Base-by-base conservation (phyloP, 2,113 vertebrate species). In the Aegotheles bennettii region DNA sequence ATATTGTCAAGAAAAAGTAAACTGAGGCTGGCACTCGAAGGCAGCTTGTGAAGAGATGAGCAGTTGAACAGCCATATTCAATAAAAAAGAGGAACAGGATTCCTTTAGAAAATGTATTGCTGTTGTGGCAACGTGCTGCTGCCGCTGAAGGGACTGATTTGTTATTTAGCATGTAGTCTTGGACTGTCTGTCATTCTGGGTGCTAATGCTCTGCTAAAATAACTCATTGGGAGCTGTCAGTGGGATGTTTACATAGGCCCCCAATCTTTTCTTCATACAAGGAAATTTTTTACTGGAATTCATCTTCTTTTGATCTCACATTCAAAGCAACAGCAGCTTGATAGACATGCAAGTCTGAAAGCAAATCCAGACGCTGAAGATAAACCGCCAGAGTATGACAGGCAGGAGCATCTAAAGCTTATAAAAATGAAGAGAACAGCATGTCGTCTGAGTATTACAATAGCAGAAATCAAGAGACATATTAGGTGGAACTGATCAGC, bases 321-420 rank as follows among this genome's bases (percentile, higher is more conserved):
- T 98, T 99, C 98, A 99, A 98, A 99, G 98, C 98, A 98, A 98
- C 97, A 96, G 98, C 98, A 97, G 98, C 98, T 98, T 99, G 99
- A 99, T 98, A 98, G 98, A 99, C 98, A 97, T 97, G 97, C 98
- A 97, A 98, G 98, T 98, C 98, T 98, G 98, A 98, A 98, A 99
- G 98, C 98, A 98, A 98, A 98, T 98, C 97, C 98, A 98, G 98
- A 98, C 98, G 96, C 98, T 95, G 97, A 97, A 98, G 98, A 99
- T 98, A 98, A 98, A 99, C 98, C 98, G 98, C 97, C 98, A 98
- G 97, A 96, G 97, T 98, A 98, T 99, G 99, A 98, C 99, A 99
- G 98, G 97, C 98, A 98, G 97, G 96, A 98, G 98, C 97, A 98
- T 98, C 98, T 98, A 98, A 98, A 98, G 97, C 97, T 97, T 97